Conservation (phyloP, 2,888 invertebrate genomes). For the Oscheius sp. region DNA sequence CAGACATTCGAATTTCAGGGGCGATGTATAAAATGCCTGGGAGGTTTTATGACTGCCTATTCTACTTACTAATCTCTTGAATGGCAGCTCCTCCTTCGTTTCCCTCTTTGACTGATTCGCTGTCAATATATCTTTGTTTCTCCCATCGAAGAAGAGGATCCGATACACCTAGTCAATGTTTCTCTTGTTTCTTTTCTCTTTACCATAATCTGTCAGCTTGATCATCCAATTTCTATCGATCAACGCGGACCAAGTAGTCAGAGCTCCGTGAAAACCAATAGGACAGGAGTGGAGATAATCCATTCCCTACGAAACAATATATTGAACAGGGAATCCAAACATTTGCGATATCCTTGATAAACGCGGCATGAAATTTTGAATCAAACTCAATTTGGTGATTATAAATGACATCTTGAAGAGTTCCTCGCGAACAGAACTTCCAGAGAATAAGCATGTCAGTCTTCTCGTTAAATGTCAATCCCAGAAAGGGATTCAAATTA, state of each 20-base stretch:
- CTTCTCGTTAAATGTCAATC: slow-evolving; percentile 71
- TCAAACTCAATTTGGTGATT: slow-evolving; percentile 52
- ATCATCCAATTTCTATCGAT: slow-evolving; percentile 57
- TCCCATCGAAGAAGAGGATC: slow-evolving; percentile 53
- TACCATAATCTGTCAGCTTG: slow-evolving; percentile 55
- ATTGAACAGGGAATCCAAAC: too few species aligned
- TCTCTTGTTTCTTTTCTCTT: background rate
- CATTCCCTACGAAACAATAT: slow-evolving; percentile 50
- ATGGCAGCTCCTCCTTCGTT: slow-evolving; percentile 36
- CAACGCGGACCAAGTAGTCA: slow-evolving; percentile 46
- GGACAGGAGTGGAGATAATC: slow-evolving; percentile 53
- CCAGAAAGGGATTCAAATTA: slow-evolving; percentile 94
- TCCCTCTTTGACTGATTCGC: slow-evolving; percentile 47
- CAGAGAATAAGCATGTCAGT: slow-evolving; percentile 51
- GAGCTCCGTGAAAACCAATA: slow-evolving; percentile 53
- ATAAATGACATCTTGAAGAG: slow-evolving; percentile 54
- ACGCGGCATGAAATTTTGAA: slow-evolving; percentile 53
- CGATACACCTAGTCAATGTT: slow-evolving; percentile 24
- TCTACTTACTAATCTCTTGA: slow-evolving; percentile 18
- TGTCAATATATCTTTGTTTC: slow-evolving; percentile 47
- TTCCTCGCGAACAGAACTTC: slow-evolving; percentile 48
- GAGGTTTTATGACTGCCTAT: too few species aligned
- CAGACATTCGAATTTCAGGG: slow-evolving; percentile 43
- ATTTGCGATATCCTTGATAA: slow-evolving; percentile 51
- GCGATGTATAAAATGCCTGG: slow-evolving; percentile 34